phyloP scores from a whole-genome alignment of 2,113 vertebrate species.

The Motacilla tschutschensis region DNA sequence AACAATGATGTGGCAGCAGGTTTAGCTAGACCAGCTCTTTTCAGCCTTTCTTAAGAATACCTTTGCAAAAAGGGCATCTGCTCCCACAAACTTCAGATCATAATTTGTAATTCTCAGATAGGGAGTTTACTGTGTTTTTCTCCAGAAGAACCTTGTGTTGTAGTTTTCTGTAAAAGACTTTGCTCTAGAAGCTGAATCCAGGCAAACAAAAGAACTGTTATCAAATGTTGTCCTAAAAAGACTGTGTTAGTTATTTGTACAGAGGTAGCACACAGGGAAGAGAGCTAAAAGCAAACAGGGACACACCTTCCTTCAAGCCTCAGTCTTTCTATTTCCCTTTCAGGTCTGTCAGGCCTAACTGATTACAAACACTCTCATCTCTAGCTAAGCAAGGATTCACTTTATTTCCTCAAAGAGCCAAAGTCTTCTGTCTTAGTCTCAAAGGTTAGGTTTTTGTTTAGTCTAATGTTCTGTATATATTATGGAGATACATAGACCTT shows the following conservation, averaged over 20 bases:
- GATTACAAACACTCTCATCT: background rate
- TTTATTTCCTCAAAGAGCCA: background rate
- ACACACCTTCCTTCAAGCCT: background rate
- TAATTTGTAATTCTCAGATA: background rate
- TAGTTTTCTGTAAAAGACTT: background rate
- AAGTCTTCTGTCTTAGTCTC: background rate
- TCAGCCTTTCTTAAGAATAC: background rate
- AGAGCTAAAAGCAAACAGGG: background rate
- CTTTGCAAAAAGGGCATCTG: background rate
- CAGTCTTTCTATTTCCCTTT: background rate
- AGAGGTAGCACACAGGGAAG: background rate
- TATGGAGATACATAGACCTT: background rate
- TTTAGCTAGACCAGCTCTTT: background rate
- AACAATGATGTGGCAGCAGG: background rate
- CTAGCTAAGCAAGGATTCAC: background rate
- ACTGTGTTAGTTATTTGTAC: background rate
- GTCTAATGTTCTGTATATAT: background rate
- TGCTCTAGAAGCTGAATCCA: background rate
- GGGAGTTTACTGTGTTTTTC: background rate
- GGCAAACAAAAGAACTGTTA: background rate
- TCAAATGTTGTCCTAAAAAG: background rate
- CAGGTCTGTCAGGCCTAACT: background rate
- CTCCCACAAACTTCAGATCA: background rate
- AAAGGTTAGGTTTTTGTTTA: background rate
- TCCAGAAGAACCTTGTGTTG: background rate